Evolutionary conservation across 2,113 vertebrate genomes (phyloP).

Genomic region (Ceratotherium simum): DNA sequence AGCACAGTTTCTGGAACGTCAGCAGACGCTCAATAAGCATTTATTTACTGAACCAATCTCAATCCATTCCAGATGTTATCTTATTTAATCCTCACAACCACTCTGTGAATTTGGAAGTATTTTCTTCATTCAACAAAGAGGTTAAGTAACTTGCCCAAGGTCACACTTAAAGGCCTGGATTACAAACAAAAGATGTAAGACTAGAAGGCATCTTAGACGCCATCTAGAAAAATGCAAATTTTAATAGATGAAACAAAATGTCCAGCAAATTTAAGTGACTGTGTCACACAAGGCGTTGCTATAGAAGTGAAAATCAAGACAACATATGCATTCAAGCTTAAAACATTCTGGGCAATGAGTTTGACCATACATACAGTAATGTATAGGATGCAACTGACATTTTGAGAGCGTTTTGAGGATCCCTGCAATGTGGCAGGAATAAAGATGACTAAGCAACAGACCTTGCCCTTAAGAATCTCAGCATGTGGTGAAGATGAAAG

Average conservation of each 20-base stretch:
- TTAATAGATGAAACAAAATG: not conserved
- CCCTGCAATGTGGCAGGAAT: not conserved
- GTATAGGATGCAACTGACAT: not conserved
- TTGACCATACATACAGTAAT: not conserved
- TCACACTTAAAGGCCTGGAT: not conserved
- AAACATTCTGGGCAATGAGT: not conserved
- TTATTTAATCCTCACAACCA: not conserved
- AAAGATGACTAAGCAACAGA: not conserved
- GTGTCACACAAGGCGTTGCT: not conserved
- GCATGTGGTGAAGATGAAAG: not conserved
- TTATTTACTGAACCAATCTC: not conserved
- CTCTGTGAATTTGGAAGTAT: not conserved
- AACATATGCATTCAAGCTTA: not conserved
- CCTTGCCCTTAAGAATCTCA: not conserved
- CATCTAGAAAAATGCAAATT: not conserved
- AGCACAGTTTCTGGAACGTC: not conserved
- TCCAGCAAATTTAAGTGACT: not conserved
- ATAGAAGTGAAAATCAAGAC: slow-evolving; percentile 4
- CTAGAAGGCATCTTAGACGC: not conserved
- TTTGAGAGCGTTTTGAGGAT: not conserved
- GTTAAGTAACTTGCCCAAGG: not conserved
- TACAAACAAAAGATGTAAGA: not conserved
- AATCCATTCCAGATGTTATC: not conserved
- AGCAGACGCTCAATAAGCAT: not conserved
- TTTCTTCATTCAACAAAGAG: slow-evolving; percentile 5